These are phyloP conservation scores for Ciconia nigra DNA, from an alignment of 2,797 vertebrate genomes.

Conservation along the genomic window DNA sequence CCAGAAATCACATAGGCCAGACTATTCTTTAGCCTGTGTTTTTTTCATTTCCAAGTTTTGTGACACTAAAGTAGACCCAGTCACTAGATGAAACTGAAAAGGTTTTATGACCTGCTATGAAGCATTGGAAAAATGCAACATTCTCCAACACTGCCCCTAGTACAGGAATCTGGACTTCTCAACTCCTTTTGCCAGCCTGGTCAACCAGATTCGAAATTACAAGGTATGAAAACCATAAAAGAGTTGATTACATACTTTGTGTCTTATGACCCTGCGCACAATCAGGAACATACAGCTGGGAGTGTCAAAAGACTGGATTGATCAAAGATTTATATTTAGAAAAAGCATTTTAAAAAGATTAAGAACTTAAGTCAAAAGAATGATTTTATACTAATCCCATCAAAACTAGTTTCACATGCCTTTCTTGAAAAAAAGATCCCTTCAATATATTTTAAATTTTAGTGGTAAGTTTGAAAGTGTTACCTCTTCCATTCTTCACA, in stretches of 20 bases:
- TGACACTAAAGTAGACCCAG: background rate
- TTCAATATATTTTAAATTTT: background rate
- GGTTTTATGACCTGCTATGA: background rate
- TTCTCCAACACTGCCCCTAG: background rate
- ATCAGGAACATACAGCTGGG: background rate
- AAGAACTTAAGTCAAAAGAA: background rate
- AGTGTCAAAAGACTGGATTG: background rate
- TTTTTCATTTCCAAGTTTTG: background rate
- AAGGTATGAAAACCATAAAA: background rate
- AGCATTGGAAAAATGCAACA: background rate
- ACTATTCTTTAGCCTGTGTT: background rate
- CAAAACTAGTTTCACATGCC: background rate
- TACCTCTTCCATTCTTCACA: background rate
- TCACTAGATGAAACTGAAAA: background rate
- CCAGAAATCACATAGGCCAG: background rate
- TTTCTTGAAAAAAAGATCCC: background rate
- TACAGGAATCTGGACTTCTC: background rate
- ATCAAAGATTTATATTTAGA: background rate
- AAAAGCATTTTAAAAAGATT: background rate
- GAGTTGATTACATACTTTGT: background rate
- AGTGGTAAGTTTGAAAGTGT: background rate
- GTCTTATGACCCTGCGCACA: background rate
- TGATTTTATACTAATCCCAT: background rate
- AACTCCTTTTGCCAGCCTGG: background rate
- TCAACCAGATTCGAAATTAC: background rate